Evolutionary conservation across 53 echinoderm and acorn worm species (phyloP).

Genomic region (Temnopleurus reevesii): DNA sequence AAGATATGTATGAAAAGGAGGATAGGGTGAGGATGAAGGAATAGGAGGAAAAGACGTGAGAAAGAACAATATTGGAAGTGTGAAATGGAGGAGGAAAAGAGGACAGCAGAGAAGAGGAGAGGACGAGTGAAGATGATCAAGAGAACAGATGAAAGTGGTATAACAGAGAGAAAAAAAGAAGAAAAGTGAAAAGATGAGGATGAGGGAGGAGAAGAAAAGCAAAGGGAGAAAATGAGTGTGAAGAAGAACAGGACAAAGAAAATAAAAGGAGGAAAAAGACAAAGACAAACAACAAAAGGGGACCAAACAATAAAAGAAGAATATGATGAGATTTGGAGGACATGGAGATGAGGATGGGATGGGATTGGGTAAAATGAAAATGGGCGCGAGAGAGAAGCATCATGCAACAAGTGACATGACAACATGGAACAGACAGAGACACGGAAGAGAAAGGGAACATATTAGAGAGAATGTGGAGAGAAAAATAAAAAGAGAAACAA

Average conservation of each 20-base stretch:
- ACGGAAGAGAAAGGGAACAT: background rate
- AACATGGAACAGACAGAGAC: background rate
- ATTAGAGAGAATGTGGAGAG: conserved; percentile 29
- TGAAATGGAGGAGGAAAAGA: background rate
- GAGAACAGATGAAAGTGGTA: background rate
- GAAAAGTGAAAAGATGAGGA: background rate
- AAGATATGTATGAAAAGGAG: background rate
- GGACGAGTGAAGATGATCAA: background rate
- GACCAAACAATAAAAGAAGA: background rate
- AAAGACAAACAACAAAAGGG: background rate
- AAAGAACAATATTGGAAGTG: no score
- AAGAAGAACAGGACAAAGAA: background rate
- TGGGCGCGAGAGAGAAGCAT: background rate
- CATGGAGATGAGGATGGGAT: background rate
- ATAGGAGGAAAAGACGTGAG: background rate
- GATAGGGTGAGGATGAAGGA: background rate
- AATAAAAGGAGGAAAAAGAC: background rate
- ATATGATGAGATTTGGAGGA: conserved; percentile 10
- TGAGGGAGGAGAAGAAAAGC: background rate
- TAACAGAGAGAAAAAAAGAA: background rate
- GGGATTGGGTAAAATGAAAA: background rate
- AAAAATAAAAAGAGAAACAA: conserved; percentile 44
- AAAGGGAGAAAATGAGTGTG: background rate
- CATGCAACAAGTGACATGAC: conserved; percentile 2
- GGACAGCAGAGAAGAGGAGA: background rate